phyloP scores from a whole-genome alignment of 2,797 vertebrate genomes.

The Poeciliopsis presidionis region DNA sequence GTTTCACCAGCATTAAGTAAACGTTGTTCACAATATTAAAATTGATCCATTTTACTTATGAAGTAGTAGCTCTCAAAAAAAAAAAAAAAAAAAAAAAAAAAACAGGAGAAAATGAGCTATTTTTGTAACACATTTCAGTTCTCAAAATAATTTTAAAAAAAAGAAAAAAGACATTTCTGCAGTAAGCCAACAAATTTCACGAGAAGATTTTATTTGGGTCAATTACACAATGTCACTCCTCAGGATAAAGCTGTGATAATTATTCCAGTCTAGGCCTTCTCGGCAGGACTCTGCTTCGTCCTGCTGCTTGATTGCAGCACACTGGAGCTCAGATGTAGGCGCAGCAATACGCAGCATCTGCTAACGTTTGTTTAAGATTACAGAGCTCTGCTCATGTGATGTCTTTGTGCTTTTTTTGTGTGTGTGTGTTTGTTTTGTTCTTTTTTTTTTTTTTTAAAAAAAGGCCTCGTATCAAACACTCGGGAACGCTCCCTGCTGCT shows the following conservation, averaged over 20 bases:
- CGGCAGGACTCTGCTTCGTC: slow-evolving; percentile 6
- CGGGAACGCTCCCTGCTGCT: not conserved
- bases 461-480: not conserved
- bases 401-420: not conserved
- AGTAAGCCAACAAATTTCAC: not conserved
- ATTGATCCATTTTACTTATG: not conserved
- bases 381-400: not conserved
- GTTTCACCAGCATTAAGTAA: not conserved
- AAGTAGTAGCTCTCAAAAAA: not conserved
- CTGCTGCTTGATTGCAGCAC: slow-evolving; percentile 27
- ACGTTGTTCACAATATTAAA: not conserved
- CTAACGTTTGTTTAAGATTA: slow-evolving; percentile 2
- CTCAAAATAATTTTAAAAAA: not conserved
- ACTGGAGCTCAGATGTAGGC: not conserved
- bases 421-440: too few relatives aligned
- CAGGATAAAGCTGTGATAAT: not conserved
- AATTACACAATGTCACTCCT: not conserved
- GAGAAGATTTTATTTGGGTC: not conserved
- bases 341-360: slow-evolving; percentile 30
- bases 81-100: too few relatives aligned
- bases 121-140: not conserved
- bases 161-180: not conserved
- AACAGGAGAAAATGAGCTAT: not conserved
- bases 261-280: not conserved
- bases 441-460: too few relatives aligned